phyloP scores from a whole-genome alignment of 2,888 invertebrate species.

The Pelosia muscerda region DNA sequence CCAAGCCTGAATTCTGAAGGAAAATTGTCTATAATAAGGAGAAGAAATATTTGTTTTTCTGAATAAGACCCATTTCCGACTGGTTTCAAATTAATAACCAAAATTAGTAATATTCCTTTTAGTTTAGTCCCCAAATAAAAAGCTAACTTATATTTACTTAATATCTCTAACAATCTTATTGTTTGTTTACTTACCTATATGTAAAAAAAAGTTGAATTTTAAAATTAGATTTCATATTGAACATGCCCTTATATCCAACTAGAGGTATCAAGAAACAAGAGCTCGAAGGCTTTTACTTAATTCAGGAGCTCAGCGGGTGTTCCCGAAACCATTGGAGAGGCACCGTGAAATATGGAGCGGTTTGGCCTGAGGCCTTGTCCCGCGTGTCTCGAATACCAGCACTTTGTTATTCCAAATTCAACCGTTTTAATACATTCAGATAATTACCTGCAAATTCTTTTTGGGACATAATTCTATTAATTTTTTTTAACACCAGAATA shows the following conservation, averaged over 20 bases:
- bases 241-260: conserved; percentile 68
- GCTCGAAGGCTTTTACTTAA: conserved; percentile 91
- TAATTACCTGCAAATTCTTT: conserved; percentile 58
- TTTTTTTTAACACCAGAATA: neutral
- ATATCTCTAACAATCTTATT: neutral
- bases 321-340: conserved; percentile 81
- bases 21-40: no score
- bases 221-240: conserved; percentile 28
- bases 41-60: no score
- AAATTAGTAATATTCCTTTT: no score
- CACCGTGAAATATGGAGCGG: conserved; percentile 84
- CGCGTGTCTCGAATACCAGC: conserved; percentile 78
- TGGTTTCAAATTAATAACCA: no score
- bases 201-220: neutral
- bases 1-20: no score
- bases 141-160: no score
- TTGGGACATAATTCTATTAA: conserved; percentile 6
- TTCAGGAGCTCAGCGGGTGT: conserved; percentile 91
- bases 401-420: conserved; percentile 62
- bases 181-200: no score
- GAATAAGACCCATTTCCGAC: no score
- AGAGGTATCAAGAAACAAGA: conserved; percentile 87
- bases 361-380: conserved; percentile 77
- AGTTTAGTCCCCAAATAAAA: no score
- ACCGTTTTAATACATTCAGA: conserved; percentile 53